phyloP scores from a whole-genome alignment of 2,797 vertebrate genomes.

The Margarornis squamiger region DNA sequence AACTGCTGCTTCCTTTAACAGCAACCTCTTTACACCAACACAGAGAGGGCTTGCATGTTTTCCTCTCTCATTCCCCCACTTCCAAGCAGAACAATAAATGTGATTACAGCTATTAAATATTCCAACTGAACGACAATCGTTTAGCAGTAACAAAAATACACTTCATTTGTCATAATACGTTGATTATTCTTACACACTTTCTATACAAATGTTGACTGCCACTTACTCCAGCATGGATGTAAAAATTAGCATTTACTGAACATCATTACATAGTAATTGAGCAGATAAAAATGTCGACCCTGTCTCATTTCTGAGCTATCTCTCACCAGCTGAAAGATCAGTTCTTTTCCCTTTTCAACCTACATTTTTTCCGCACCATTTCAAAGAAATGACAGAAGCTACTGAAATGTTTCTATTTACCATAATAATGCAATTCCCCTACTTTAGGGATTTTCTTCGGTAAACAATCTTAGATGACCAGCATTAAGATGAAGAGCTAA shows the following conservation, averaged over 20 bases:
- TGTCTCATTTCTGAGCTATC: background rate
- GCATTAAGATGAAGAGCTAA: conserved; percentile 49
- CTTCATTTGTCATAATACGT: background rate
- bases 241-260: conserved; percentile 27
- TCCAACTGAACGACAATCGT: background rate
- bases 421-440: conserved; percentile 34
- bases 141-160: background rate
- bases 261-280: background rate
- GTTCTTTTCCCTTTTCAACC: conserved; percentile 17
- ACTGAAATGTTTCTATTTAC: conserved; percentile 51
- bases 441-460: conserved; percentile 27
- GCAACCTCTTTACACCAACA: background rate
- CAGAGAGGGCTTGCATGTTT: background rate
- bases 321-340: background rate
- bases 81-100: background rate
- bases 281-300: background rate
- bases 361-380: background rate
- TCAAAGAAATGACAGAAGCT: conserved; percentile 47
- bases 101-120: background rate
- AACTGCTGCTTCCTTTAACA: background rate
- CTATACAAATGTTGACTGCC: background rate
- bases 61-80: background rate
- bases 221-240: background rate
- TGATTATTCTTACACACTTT: background rate
- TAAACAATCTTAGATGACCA: conserved; percentile 50